Conservation (phyloP, 2,888 invertebrate genomes). For the Melieria picta region DNA sequence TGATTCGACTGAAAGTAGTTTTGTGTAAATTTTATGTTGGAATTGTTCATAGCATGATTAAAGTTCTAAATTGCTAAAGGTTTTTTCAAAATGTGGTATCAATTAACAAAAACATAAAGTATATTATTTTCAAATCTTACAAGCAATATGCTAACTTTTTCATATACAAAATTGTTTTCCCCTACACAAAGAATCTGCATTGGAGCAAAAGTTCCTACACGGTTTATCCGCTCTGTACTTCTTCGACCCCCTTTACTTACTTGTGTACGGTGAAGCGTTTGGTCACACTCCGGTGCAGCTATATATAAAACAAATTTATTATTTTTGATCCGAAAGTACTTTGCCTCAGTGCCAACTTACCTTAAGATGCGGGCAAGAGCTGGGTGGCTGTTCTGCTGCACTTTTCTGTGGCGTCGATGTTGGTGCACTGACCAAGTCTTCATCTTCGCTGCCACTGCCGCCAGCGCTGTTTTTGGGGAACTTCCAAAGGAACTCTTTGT, state of each 20-base stretch:
- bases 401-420: slow-evolving; percentile 46
- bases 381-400: slow-evolving; percentile 52
- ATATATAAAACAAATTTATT: slow-evolving; percentile 21
- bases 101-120: too few relatives aligned
- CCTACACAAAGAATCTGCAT: too few relatives aligned
- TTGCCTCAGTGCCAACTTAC: slow-evolving; percentile 43
- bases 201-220: too few relatives aligned
- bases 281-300: slow-evolving; percentile 46
- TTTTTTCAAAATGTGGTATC: too few relatives aligned
- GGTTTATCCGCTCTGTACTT: too few relatives aligned
- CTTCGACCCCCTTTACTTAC: slow-evolving; percentile 49
- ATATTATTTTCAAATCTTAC: too few relatives aligned
- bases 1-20: too few relatives aligned
- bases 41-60: too few relatives aligned
- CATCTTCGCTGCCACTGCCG: slow-evolving; percentile 30
- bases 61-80: too few relatives aligned
- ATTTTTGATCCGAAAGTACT: slow-evolving; percentile 1
- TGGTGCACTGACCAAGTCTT: slow-evolving; percentile 29
- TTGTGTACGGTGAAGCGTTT: slow-evolving; percentile 60
- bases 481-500: slow-evolving; percentile 57
- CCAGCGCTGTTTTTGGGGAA: slow-evolving; percentile 39
- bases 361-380: slow-evolving; percentile 57
- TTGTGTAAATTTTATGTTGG: too few relatives aligned
- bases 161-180: too few relatives aligned
- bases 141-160: too few relatives aligned